A percentile compares a stretch with the other conserved stretches of the same genome.
Conservation (phyloP, 1,140 invertebrate species). For the Camponotus pennsylvanicus region DNA sequence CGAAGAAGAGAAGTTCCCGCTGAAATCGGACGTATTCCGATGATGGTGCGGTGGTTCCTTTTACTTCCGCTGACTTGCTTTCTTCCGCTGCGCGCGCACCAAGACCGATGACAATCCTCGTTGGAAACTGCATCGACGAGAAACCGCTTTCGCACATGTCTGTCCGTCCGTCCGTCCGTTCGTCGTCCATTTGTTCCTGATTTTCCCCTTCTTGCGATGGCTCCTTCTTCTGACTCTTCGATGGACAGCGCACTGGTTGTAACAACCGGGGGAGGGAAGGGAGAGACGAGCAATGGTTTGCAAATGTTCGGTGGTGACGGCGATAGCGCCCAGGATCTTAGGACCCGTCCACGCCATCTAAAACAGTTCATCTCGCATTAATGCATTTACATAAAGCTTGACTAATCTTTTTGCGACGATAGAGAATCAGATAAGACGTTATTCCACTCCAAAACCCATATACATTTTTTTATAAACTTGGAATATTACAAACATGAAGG, state of each 20-base stretch:
- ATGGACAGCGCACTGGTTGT: slow-evolving; percentile 71
- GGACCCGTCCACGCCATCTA: slow-evolving; percentile 78
- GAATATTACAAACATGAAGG: too few relatives aligned
- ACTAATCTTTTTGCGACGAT: background rate
- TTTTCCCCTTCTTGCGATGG: slow-evolving; percentile 25
- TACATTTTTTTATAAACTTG: background rate
- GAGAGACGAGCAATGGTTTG: slow-evolving; percentile 79
- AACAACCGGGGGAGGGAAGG: slow-evolving; percentile 71
- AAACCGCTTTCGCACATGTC: slow-evolving; percentile 12
- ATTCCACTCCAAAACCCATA: background rate
- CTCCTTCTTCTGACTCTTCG: slow-evolving; percentile 67
- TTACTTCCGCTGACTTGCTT: slow-evolving; percentile 7
- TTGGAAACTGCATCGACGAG: slow-evolving; percentile 32
- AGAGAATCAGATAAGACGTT: background rate
- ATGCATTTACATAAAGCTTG: background rate
- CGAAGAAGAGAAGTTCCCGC: slow-evolving; percentile 33
- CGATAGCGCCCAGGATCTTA: slow-evolving; percentile 74
- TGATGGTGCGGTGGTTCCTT: background rate
- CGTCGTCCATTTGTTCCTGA: slow-evolving; percentile 20
- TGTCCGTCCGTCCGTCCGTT: background rate
- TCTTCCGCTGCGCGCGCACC: slow-evolving; percentile 3
- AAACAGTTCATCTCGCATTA: slow-evolving; percentile 19
- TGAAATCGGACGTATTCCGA: slow-evolving; percentile 30
- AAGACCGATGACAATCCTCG: background rate
- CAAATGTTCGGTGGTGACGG: slow-evolving; percentile 73